Evolutionary conservation across 2,797 vertebrate species (phyloP).

Genomic region (Geotrypetes seraphini): DNA sequence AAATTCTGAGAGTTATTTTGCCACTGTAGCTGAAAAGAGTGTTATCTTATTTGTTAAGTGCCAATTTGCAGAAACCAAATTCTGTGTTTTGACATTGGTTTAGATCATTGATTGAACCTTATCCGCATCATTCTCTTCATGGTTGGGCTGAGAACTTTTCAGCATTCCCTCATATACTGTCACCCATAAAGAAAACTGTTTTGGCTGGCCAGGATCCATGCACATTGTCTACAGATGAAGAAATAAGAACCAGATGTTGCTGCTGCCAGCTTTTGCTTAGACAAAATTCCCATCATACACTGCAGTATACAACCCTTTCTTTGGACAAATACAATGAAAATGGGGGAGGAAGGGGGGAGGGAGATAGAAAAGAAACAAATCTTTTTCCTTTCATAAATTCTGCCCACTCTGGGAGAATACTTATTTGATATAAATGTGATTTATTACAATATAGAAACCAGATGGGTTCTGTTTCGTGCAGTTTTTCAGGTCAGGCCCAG

Average conservation of each 20-base stretch:
- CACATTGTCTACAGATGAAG: background rate
- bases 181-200: too few species aligned
- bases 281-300: background rate
- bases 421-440: slow-evolving; percentile 5
- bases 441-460: slow-evolving; percentile 11
- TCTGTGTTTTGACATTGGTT: too few species aligned
- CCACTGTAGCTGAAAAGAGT: too few species aligned
- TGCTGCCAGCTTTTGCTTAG: background rate
- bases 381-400: slow-evolving; percentile 6
- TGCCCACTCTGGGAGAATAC: slow-evolving; percentile 2
- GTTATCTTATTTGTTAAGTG: too few species aligned
- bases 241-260: slow-evolving; percentile 3
- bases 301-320: slow-evolving; percentile 1
- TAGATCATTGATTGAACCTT: too few species aligned
- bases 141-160: too few species aligned
- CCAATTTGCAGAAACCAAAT: too few species aligned
- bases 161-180: too few species aligned
- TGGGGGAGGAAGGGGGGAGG: background rate
- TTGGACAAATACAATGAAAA: slow-evolving; percentile 2
- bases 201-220: too few species aligned
- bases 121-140: too few species aligned
- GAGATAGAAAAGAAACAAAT: background rate
- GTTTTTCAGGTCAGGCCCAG: background rate
- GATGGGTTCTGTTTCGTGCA: background rate
- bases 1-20: too few species aligned